Base-by-base conservation (phyloP, 2,888 invertebrate species). In the Invenusta paracnida region DNA sequence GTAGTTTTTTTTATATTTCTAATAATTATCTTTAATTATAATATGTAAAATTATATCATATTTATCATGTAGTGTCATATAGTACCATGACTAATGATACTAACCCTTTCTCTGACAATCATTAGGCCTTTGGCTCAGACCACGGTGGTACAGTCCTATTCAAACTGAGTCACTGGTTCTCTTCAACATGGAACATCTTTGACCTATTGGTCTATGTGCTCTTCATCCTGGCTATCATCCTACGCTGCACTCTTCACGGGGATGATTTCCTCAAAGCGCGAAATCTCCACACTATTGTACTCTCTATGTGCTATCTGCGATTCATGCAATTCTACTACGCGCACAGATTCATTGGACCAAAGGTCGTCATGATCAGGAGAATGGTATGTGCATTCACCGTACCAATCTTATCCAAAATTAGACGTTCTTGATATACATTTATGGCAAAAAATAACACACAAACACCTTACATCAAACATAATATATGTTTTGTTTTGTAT, bases 361-460 rank as follows among this genome's bases (percentile, higher is more conserved):
- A 91, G 88, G 91, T 91, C 86, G 90, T 91, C 88, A 91, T 91
- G 91, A 91, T 91, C 28, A 88, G 88, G 29, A 89, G 88, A 87
- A 91, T 91, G 91, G 91, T 91, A 86, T 88, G 89, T 87, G n/a
- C 48, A 17, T 48, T 48, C 17, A 23, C n/a, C n/a, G 0, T 0
- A 73, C 0, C 28, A 0, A 27, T 0, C 0, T 73, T 0, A 11
- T 0, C n/a, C n/a, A n/a, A n/a, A n/a, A n/a, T n/a, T n/a, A n/a
- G n/a, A n/a, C n/a, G n/a, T n/a, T n/a, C n/a, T n/a, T n/a, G n/a
- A n/a, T n/a, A n/a, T n/a, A n/a, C n/a, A n/a, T n/a, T n/a, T n/a
- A n/a, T n/a, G n/a, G n/a, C n/a, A n/a, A n/a, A n/a, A n/a, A n/a
- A n/a, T n/a, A n/a, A n/a, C n/a, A n/a, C n/a, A n/a, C n/a, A n/a